Base-by-base conservation (phyloP, 1,140 invertebrate genomes). In the Drosophila teissieri region DNA sequence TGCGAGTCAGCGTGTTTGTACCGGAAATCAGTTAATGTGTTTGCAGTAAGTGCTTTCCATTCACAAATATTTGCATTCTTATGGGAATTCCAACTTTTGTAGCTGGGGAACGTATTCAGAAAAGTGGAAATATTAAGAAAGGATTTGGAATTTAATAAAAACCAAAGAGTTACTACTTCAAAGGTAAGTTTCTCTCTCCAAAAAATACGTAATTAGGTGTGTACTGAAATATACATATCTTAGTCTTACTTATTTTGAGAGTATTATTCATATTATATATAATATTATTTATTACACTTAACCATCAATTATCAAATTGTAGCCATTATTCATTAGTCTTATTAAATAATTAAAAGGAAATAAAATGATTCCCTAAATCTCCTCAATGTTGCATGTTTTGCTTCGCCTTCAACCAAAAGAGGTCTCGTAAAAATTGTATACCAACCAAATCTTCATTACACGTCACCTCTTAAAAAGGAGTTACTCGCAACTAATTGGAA, bases 21-120 rank as follows among this genome's bases (percentile, higher is more conserved):
- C 22, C 42, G 19, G 75, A 63, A 88, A 88, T 88, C 80, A 80
- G 76, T 78, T 68, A 64, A 84, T 89, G 84, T 88, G 84, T 88
- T 89, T 88, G 76, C 85, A 51, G 60, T 80, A 89, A 89, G 84
- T 90, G 80, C 84, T 89, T 89, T 89, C 65, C 57, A 89, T 89
- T 78, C 80, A 84, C 85, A 90, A 89, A 89, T 89, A 89, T 89
- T 89, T 80, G 83, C 80, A 83, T 89, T 72, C 67, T 69, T 51
- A 48, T 22, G 54, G 49, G 42, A 42, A 48, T 51, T 36, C 15
- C 8, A 19, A 48, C 15, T 37, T 22, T 27, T 1, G n/a, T 40
- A 37, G 45, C 5, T 49, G 12, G 36, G 52, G 15, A 55, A 56
- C 56, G 27, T 22, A 24, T 27, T 39, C 15, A 31, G 31, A 8